Base-by-base conservation (phyloP, 2,888 invertebrate genomes). In the Sinelater perroti region DNA sequence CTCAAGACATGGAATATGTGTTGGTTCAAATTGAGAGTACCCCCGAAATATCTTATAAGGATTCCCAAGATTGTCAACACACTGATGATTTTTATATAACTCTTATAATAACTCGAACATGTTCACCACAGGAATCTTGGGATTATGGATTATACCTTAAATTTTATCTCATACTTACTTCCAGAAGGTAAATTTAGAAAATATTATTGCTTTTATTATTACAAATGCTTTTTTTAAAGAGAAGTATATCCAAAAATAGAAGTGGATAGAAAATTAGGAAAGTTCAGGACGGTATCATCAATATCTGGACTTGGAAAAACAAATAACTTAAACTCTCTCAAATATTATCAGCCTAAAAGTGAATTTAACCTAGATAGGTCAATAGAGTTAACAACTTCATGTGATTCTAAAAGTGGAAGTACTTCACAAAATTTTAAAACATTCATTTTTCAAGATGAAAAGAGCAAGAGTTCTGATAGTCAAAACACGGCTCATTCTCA, bases 41-140 rank as follows among this genome's bases (percentile, higher is more conserved):
- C 14, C 82, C 83, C 7, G 80, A 82, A 62, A 80, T 85, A 11
- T 81, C 81, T 35, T 85, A 85, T 62, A 82, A 81, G 63, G 86
- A 86, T 67, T 78, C 80, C 0, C 84, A 85, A 63, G 85, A 86
- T 62, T 79, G 81, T 10, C 82, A 82, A 58, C 84, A 84, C 58
- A 82, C 82, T 1, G 87, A 88, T 61, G 87, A 87, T 68, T 88
- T 88, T 72, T 86, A 87, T 67, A 82, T 88, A 11, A 86, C 87
- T 0, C 75, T 89, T 28, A 82, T 89, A 10, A 84, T 89, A 21
- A 82, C 85, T n/a, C 84, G 85, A 63, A 78, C 72, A 74, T 84
- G 76, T 54, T 76, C 75, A 42, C 74, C 77, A 5, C 68, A 68
- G 49, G 68, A 70, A 45, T 67, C 72, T 4, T 69, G 66, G 7